phyloP scores from a whole-genome alignment of 2,113 vertebrate genomes.

The Toxotes jaculatrix region DNA sequence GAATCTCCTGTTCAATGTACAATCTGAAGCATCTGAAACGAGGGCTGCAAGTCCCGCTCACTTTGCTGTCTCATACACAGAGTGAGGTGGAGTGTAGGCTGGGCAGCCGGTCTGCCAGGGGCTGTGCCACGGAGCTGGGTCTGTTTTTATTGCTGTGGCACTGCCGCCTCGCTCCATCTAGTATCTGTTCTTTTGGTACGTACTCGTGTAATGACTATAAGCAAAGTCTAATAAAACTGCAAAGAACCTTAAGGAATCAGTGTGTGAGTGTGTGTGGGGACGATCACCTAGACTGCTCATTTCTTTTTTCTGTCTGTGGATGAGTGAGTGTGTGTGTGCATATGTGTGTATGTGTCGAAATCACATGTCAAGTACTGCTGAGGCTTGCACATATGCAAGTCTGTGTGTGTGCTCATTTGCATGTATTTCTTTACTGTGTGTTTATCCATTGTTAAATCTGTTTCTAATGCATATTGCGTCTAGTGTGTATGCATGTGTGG shows the following conservation, averaged over 20 bases:
- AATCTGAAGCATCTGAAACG: constrained; percentile 82
- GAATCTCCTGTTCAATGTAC: constrained; percentile 83
- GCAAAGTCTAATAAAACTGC: constrained; percentile 87
- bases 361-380: constrained; percentile 36
- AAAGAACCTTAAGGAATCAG: constrained; percentile 76
- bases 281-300: constrained; percentile 17
- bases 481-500: constrained; percentile 54
- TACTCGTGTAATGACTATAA: constrained; percentile 83
- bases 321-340: constrained; percentile 15
- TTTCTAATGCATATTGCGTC: constrained; percentile 31
- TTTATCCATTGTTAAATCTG: constrained; percentile 15
- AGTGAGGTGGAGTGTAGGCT: constrained; percentile 79
- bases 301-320: constrained; percentile 36
- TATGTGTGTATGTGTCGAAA: constrained; percentile 1
- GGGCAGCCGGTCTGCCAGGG: constrained; percentile 86
- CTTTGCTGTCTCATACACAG: constrained; percentile 80
- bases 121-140: constrained; percentile 77
- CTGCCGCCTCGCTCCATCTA: constrained; percentile 78
- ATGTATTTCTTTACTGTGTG: constrained; percentile 44
- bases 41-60: constrained; percentile 81
- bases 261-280: constrained; percentile 70
- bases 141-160: constrained; percentile 80
- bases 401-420: constrained; percentile 38
- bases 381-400: constrained; percentile 16
- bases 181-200: constrained; percentile 83